phyloP scores from a whole-genome alignment of 2,113 vertebrate genomes.

The Galeopterus variegatus region DNA sequence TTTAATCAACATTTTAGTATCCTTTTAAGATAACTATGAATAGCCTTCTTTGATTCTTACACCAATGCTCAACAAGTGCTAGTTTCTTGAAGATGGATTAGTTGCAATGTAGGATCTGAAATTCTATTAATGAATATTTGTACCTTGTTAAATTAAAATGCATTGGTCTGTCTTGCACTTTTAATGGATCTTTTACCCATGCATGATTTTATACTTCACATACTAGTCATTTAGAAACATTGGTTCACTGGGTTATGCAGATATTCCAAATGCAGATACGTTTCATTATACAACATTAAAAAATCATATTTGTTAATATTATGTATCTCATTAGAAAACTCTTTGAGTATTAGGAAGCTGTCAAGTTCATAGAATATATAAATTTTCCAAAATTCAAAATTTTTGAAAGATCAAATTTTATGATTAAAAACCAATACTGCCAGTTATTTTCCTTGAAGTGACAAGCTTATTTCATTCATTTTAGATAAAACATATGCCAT shows the following conservation, averaged over 20 bases:
- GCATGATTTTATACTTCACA: background rate
- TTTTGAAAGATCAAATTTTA: constrained; percentile 58
- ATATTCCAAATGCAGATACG: background rate
- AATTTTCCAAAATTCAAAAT: constrained; percentile 25
- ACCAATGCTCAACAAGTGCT: background rate
- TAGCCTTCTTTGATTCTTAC: constrained; percentile 11
- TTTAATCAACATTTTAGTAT: constrained; percentile 46
- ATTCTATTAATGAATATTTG: background rate
- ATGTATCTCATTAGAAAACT: background rate
- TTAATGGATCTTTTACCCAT: background rate
- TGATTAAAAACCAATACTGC: background rate
- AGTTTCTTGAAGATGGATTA: background rate
- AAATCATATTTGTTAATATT: background rate
- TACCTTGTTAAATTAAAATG: background rate
- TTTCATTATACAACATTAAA: background rate
- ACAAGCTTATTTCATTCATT: background rate
- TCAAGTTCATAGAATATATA: background rate
- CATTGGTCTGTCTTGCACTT: background rate
- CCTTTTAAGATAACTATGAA: background rate
- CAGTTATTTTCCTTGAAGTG: constrained; percentile 50
- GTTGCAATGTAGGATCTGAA: background rate
- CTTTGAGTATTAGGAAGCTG: background rate
- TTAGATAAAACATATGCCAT: background rate
- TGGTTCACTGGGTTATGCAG: background rate
- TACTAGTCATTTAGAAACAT: background rate